phyloP scores from a whole-genome alignment of 2,797 vertebrate genomes.

The Lacerta viridis region DNA sequence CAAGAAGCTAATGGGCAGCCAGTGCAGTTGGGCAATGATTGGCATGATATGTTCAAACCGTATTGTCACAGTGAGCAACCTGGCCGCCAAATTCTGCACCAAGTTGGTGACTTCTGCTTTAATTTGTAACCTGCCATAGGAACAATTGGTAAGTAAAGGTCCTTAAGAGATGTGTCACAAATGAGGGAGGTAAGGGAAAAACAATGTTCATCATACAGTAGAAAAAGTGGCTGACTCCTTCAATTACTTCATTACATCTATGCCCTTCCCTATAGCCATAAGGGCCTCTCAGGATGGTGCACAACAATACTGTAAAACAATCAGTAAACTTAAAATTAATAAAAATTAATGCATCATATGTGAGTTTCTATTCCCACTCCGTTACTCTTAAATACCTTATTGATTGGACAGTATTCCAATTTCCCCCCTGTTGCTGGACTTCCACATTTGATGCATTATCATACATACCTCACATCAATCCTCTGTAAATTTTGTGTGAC shows the following conservation, averaged over 20 bases:
- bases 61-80: too few species aligned
- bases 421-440: background rate
- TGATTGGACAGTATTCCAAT: background rate
- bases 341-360: background rate
- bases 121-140: background rate
- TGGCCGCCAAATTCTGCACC: too few species aligned
- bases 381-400: background rate
- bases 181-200: too few species aligned
- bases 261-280: background rate
- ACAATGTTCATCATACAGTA: background rate
- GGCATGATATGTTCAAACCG: too few species aligned
- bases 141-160: background rate
- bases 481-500: background rate
- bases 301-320: background rate
- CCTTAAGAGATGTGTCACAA: background rate
- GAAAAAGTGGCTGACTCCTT: background rate
- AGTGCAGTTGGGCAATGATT: too few species aligned
- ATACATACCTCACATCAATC: too few species aligned
- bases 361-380: background rate
- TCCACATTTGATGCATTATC: background rate
- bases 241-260: background rate
- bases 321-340: background rate
- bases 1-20: too few species aligned
- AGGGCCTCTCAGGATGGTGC: too few species aligned
- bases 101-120: too few species aligned